Percentiles rank a stretch among this genome's conserved stretches.
phyloP scores from a whole-genome alignment of 2,113 vertebrate species.

The Laterallus jamaicensis region DNA sequence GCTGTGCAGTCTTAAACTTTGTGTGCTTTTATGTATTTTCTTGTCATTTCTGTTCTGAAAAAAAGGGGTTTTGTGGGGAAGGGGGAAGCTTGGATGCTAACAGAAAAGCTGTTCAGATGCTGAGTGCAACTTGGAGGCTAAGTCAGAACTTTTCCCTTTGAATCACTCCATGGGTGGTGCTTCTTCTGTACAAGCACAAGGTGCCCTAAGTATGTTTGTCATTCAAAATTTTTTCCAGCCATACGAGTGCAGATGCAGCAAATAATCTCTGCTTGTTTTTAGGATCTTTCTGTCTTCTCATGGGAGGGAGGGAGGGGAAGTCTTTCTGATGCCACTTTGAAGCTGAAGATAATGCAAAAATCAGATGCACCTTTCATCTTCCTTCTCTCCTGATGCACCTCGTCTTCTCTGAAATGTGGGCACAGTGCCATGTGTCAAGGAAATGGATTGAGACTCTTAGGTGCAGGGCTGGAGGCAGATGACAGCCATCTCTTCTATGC shows the following conservation, averaged over 20 bases:
- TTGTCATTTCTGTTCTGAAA: neutral
- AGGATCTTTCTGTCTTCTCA: neutral
- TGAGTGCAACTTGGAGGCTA: neutral
- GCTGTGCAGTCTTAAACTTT: neutral
- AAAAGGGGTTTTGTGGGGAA: accelerated
- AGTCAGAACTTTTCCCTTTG: neutral
- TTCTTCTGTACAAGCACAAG: neutral
- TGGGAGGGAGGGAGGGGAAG: neutral
- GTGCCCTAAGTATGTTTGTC: neutral
- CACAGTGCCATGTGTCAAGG: neutral
- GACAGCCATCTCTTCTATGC: neutral
- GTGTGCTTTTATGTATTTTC: neutral
- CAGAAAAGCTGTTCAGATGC: neutral
- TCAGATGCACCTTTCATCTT: neutral
- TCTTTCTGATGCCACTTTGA: neutral
- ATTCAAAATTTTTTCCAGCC: neutral
- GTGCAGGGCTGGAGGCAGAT: accelerated
- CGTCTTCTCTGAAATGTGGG: neutral
- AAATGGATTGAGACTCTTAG: neutral
- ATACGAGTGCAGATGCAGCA: neutral
- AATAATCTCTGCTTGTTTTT: neutral
- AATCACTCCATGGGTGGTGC: neutral
- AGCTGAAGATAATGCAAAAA: neutral
- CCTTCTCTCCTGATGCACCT: neutral
- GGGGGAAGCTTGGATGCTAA: neutral